These are phyloP conservation scores for Probosciger aterrimus DNA, from an alignment of 2,113 vertebrate genomes.

Conservation along the genomic window DNA sequence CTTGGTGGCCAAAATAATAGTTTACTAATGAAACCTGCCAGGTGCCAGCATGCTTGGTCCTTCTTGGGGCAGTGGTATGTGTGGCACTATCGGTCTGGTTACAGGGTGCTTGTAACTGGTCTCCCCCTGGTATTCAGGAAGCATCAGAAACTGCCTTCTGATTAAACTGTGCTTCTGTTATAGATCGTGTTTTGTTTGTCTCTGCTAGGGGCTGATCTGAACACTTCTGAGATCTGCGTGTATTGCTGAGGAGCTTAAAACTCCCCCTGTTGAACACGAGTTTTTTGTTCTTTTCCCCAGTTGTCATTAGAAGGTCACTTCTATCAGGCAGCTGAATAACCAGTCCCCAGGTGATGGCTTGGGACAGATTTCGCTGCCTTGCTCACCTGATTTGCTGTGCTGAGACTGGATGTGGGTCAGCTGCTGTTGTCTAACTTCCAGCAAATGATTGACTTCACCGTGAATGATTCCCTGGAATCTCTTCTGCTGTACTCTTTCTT, in stretches of 20 bases:
- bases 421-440: not conserved
- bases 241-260: not conserved
- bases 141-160: accelerated
- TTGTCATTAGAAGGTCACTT: not conserved
- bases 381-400: not conserved
- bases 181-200: not conserved
- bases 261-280: not conserved
- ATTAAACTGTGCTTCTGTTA: accelerated
- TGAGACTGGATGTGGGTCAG: not conserved
- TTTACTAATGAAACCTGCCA: not conserved
- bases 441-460: not conserved
- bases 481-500: not conserved
- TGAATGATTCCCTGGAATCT: not conserved
- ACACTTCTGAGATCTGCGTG: not conserved
- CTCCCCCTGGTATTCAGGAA: not conserved
- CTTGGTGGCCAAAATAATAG: not conserved
- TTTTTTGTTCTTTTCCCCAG: not conserved
- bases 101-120: not conserved
- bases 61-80: accelerated
- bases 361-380: not conserved
- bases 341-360: not conserved
- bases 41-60: accelerated
- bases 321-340: not conserved
- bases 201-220: not conserved
- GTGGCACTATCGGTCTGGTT: not conserved